Base-by-base conservation (phyloP, 1,140 invertebrate species). In the Coelopa frigida region DNA sequence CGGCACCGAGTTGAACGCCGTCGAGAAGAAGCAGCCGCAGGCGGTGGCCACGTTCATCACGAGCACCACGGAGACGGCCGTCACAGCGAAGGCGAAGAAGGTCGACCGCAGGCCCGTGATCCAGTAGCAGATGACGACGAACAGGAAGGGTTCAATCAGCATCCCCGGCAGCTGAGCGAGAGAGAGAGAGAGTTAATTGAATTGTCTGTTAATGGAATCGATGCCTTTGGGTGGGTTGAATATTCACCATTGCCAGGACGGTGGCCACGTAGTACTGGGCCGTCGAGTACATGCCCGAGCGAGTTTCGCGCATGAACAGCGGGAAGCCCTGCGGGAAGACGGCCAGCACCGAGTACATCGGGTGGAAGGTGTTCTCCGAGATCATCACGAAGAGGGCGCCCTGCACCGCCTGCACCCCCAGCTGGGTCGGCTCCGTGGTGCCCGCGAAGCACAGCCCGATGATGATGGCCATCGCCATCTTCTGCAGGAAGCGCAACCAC, bases 21-120 rank as follows among this genome's bases (percentile, higher is more conserved):
- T 82, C 0, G 87, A 89, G 63, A 91, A 91, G 62, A 92, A 89
- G 46, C 83, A 76, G 85, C 87, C 87, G 68, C 86, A 89, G 44
- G 87, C 84, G 10, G 83, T 82, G 10, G 87, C 82, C n/a, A 88
- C 82, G 57, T 88, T 89, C 61, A 88, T 81, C 14, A 86, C 87
- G 39, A 89, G 64, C 27, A 83, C 76, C 21, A 82, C 70, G 2
- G 84, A 69, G 22, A 85, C 60, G n/a, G 79, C 61, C 1, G 85
- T 85, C 43, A 82, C 73, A 2, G 75, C 61, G 56, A 85, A 84
- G n/a, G 84, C 81, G 54, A 82, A 79, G 2, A 77, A 52, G 2
- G 79, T 78, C 33, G 73, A 60, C 22, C 81, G 67, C 11, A 90
- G 71, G 49, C 86, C 87, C 5, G 84, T 76, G 27, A 92, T 71